Base-by-base conservation (phyloP, 2,888 invertebrate genomes). In the Himalopsyche anomala region DNA sequence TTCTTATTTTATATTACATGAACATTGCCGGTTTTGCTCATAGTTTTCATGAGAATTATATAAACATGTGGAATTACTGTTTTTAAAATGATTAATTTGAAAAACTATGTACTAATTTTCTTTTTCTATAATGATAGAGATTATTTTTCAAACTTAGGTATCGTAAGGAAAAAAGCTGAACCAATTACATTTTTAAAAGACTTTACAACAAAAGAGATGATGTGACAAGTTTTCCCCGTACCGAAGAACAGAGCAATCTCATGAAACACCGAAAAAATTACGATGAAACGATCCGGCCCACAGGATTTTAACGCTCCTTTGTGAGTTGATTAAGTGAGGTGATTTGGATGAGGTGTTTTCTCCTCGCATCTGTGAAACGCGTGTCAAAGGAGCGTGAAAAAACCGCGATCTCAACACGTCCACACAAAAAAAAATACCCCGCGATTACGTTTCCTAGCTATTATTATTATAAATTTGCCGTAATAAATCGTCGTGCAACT, bases 321-420 rank as follows among this genome's bases (percentile, higher is more conserved):
- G 74, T 74, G 74, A 38, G 74, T 74, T 74, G 74, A 74, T 74
- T 74, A 74, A 74, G 74, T 74, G 74, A 74, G 74, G 36, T 74
- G 74, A 74, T 74, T 74, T 74, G 74, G 36, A 74, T 15, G 36
- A 74, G 74, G 74, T 36, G 36, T 74, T 74, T 36, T 74, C 28
- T 36, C 36, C 15, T 36, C 74, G 38, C 74, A 74, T 74, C 74
- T 36, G 51, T 51, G 4, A 12, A 51, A 51, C 4, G 74, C 74
- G 19, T 8, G 62, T 8, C 19, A 74, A 74, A 74, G 28, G 74
- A 74, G 74, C 74, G 74, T 74, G 74, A 74, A 74, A n/a, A 62
- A 36, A 74, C 12, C 74, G 36, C 74, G 74, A 42, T 38, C 28
- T 69, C 69, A 36, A 4, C 1, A 9, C 36, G 69, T 28, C 69